These are phyloP conservation scores for Porites cylindrica DNA, from an alignment of 92 coral and sea anemone species.

Conservation along the genomic window DNA sequence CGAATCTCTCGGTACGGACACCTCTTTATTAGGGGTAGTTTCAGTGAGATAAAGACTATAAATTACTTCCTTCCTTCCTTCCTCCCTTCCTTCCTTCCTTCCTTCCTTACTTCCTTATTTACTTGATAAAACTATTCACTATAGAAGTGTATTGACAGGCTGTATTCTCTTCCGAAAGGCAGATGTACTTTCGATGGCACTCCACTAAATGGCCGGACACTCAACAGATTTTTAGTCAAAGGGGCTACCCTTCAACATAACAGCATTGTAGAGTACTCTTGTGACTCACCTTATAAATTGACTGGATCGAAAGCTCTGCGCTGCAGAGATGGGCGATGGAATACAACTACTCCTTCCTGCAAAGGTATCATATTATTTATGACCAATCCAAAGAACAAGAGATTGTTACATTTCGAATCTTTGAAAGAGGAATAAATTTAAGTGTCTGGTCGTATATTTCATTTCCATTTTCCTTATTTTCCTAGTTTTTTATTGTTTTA, in stretches of 20 bases:
- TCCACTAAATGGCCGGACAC: background rate
- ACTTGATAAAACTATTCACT: too few species aligned
- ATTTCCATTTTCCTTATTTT: background rate
- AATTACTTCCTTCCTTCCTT: too few species aligned
- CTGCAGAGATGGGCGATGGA: slow-evolving; percentile 83
- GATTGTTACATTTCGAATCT: too few species aligned
- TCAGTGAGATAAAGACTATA: too few species aligned
- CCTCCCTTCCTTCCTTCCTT: too few species aligned
- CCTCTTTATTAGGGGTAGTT: too few species aligned
- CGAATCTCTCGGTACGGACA: too few species aligned
- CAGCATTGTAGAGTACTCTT: slow-evolving; percentile 21
- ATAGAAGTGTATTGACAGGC: too few species aligned
- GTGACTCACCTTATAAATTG: slow-evolving; percentile 42
- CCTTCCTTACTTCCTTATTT: too few species aligned
- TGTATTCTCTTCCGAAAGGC: background rate
- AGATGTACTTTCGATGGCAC: background rate
- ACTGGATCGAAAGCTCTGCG: slow-evolving; percentile 42
- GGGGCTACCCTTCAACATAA: background rate
- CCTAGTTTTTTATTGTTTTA: background rate
- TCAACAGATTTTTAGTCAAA: too few species aligned
- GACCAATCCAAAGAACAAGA: too few species aligned
- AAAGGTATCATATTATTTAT: slow-evolving; percentile 20
- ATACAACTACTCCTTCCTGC: slow-evolving; percentile 56
- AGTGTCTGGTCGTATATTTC: background rate
- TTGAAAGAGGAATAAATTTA: background rate